These are phyloP conservation scores for Dynastes maya DNA, from an alignment of 2,888 invertebrate species.

Conservation along the genomic window DNA sequence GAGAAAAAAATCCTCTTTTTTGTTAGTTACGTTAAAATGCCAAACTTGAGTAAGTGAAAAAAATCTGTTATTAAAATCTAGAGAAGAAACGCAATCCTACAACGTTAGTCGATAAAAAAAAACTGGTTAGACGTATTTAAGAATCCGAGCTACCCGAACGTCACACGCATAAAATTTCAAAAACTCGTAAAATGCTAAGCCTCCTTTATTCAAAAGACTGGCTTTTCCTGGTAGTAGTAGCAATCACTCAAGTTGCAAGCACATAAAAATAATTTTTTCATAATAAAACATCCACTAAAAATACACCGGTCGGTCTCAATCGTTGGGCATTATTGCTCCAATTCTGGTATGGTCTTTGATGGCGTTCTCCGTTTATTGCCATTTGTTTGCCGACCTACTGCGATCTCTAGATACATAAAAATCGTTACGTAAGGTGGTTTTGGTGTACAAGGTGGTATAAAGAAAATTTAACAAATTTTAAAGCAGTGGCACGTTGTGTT, in stretches of 20 bases:
- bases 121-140: too few relatives aligned
- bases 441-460: not conserved
- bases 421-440: not conserved
- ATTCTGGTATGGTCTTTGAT: slow-evolving; percentile 16
- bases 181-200: slow-evolving; percentile 24
- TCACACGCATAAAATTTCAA: slow-evolving; percentile 17
- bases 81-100: too few relatives aligned
- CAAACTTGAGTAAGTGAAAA: too few relatives aligned
- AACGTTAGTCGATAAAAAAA: too few relatives aligned
- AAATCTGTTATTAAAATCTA: too few relatives aligned
- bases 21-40: too few relatives aligned
- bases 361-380: slow-evolving; percentile 21
- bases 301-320: slow-evolving; percentile 15
- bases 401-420: slow-evolving; percentile 14
- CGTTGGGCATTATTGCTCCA: slow-evolving; percentile 7
- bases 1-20: too few relatives aligned
- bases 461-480: not conserved
- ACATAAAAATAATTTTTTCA: slow-evolving; percentile 38
- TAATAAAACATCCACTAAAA: slow-evolving; percentile 37
- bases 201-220: slow-evolving; percentile 18
- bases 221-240: slow-evolving; percentile 22
- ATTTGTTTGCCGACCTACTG: slow-evolving; percentile 16
- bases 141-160: not conserved
- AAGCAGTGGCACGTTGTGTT: too few relatives aligned
- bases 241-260: slow-evolving; percentile 7